These are phyloP conservation scores for Andrena hattorfiana DNA, from an alignment of 2,888 invertebrate genomes.

Conservation along the genomic window DNA sequence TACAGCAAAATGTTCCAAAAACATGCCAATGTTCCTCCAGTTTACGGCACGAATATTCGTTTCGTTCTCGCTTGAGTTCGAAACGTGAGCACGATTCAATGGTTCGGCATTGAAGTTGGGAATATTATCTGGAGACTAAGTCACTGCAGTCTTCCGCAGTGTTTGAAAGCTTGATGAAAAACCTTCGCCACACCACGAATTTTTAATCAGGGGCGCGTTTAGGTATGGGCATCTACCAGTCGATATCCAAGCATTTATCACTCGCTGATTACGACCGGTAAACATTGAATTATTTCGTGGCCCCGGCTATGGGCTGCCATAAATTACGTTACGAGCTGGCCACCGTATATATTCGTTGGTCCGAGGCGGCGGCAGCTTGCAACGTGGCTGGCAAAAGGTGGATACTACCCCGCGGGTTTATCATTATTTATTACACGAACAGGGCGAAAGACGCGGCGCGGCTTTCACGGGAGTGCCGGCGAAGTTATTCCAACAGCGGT, in stretches of 20 bases:
- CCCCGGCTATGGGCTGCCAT: not conserved
- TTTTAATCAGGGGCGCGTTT: conserved; percentile 29
- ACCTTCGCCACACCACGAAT: not conserved
- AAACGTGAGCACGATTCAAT: too few species aligned
- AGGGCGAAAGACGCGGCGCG: conserved; percentile 17
- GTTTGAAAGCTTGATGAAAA: too few species aligned
- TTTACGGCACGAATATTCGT: too few species aligned
- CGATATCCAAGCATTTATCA: conserved; percentile 25
- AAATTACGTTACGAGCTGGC: conserved; percentile 15
- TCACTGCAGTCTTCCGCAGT: too few species aligned
- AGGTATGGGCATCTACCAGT: conserved; percentile 1
- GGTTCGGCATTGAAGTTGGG: too few species aligned
- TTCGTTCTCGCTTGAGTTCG: too few species aligned
- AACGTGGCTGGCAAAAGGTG: not conserved
- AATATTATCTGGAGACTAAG: too few species aligned
- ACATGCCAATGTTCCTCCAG: too few species aligned
- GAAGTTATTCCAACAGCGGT: conserved; percentile 35
- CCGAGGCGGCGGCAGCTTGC: not conserved
- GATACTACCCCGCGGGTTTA: conserved; percentile 17
- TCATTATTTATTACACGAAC: conserved; percentile 51
- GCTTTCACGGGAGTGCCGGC: not conserved
- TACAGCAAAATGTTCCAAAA: too few species aligned
- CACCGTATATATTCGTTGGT: conserved; percentile 7
- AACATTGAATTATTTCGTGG: conserved; percentile 35
- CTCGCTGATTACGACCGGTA: conserved; percentile 24